phyloP scores from a whole-genome alignment of 2,797 vertebrate genomes.

The Acanthiza pusilla region DNA sequence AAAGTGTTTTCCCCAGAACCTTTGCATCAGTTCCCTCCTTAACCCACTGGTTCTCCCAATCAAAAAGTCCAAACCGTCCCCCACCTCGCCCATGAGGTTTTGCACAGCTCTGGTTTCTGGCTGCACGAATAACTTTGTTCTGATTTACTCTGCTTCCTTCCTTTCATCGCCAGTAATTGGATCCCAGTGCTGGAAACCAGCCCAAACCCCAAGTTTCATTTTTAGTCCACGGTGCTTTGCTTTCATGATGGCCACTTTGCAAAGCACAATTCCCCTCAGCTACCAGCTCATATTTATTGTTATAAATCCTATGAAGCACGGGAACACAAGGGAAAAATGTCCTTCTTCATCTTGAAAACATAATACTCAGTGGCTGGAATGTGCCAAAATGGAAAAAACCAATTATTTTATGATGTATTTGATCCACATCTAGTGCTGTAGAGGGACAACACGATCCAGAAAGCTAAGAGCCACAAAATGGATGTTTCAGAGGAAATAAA shows the following conservation, averaged over 20 bases:
- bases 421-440: not conserved
- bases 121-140: not conserved
- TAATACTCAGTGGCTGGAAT: not conserved
- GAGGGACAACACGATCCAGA: not conserved
- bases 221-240: not conserved
- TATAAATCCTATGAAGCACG: not conserved
- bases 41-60: not conserved
- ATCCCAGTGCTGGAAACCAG: conserved; percentile 23
- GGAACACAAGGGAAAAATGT: not conserved
- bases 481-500: not conserved
- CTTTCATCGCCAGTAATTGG: not conserved
- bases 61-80: not conserved
- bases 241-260: not conserved
- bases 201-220: conserved; percentile 38
- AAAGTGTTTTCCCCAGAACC: not conserved
- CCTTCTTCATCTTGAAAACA: not conserved
- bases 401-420: not conserved
- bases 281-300: not conserved
- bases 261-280: conserved; percentile 20
- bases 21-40: not conserved
- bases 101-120: not conserved
- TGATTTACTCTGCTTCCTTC: conserved; percentile 10
- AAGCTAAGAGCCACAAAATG: not conserved
- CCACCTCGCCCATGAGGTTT: not conserved
- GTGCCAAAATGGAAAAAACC: not conserved